Conservation (phyloP, 2,797 vertebrate genomes). For the Sebastes matsubarae region DNA sequence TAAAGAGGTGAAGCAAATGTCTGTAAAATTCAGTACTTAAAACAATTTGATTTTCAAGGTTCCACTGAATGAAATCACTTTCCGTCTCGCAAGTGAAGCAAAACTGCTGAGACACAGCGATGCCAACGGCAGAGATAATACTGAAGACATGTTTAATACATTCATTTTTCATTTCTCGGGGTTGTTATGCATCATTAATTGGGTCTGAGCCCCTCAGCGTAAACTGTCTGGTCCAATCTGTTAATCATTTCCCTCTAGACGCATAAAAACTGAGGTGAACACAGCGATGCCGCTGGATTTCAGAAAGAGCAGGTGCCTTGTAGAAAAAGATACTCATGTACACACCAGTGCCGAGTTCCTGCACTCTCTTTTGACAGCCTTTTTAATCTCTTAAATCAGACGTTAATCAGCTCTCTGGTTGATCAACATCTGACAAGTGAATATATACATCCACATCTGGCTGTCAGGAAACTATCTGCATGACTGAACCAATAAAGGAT, state of each 20-base stretch:
- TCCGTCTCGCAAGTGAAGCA: constrained; percentile 20
- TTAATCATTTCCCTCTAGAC: constrained; percentile 47
- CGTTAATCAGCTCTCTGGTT: constrained; percentile 13
- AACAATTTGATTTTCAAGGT: constrained; percentile 34
- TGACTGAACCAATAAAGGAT: background rate
- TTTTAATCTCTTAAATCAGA: constrained; percentile 7
- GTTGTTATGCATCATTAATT: constrained; percentile 60
- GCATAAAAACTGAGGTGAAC: constrained; percentile 24
- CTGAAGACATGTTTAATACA: constrained; percentile 43
- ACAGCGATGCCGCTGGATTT: background rate
- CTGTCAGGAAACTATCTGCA: background rate
- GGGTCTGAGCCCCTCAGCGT: constrained; percentile 46
- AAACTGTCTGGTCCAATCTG: constrained; percentile 59
- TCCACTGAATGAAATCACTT: constrained; percentile 43
- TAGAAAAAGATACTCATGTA: constrained; percentile 9
- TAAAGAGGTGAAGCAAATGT: constrained; percentile 21
- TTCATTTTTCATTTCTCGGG: constrained; percentile 57
- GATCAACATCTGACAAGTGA: background rate
- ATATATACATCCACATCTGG: background rate
- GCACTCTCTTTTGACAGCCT: background rate
- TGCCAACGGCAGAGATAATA: constrained; percentile 43
- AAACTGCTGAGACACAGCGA: constrained; percentile 43
- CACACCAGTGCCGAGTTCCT: background rate
- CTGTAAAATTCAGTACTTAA: constrained; percentile 44
- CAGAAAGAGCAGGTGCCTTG: constrained; percentile 1